A percentile compares a stretch with the other conserved stretches of the same genome.
phyloP scores from a whole-genome alignment of 2,888 invertebrate species.

The Panopea generosa region DNA sequence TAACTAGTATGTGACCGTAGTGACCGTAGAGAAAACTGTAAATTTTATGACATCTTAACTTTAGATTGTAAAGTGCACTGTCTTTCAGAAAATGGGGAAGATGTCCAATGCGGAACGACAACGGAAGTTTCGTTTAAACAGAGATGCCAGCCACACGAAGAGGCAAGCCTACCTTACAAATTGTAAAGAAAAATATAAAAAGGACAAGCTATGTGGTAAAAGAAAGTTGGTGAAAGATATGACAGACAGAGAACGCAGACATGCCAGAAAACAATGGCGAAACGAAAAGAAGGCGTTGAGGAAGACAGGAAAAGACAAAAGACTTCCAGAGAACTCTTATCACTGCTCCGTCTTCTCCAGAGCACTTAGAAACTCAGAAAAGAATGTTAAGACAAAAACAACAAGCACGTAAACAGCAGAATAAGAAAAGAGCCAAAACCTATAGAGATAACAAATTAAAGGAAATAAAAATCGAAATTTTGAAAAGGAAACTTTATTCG shows the following conservation, averaged over 20 bases:
- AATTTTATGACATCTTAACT: too few species aligned
- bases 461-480: too few species aligned
- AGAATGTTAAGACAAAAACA: conserved; percentile 12
- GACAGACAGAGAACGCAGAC: conserved; percentile 39
- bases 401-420: conserved; percentile 4
- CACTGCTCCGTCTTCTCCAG: conserved; percentile 19
- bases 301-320: conserved; percentile 7
- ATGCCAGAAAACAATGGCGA: conserved; percentile 39
- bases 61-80: too few species aligned
- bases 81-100: conserved; percentile 31
- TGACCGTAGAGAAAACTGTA: too few species aligned
- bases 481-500: too few species aligned
- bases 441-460: too few species aligned
- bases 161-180: conserved; percentile 27
- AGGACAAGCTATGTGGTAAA: conserved; percentile 27
- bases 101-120: conserved; percentile 46
- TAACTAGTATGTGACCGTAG: too few species aligned
- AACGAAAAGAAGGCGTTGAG: too few species aligned
- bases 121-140: too few species aligned
- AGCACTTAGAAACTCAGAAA: neutral
- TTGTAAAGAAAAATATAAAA: conserved; percentile 22
- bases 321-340: conserved; percentile 7
- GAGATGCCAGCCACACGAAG: conserved; percentile 24
- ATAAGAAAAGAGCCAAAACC: too few species aligned
- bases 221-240: conserved; percentile 36